Evolutionary conservation across 2,113 vertebrate genomes (phyloP), one percentile per base, ranked within the genome.

Genomic region (Ictalurus punctatus): DNA sequence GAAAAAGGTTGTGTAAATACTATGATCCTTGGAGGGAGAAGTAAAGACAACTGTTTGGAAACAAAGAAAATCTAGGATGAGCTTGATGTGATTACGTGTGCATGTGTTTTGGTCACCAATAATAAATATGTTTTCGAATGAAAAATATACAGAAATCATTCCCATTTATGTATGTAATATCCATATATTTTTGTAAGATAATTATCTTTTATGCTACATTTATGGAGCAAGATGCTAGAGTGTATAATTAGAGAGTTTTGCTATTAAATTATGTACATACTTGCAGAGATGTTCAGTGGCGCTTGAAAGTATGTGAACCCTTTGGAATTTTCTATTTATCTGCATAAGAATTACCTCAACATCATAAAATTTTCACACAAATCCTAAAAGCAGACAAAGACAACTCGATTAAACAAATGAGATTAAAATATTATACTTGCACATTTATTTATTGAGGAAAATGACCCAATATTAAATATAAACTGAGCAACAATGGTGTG

Each of bases 1-100:
- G 9, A 10, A 74, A 56, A 88, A 52, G 5, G 63, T 7, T 88
- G 87, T 73, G 54, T 73, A 88, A 83, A 63, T 58, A 74, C 67
- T 25, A 34, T 44, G 21, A 16, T 54, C 34, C 9, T 27, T 37
- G 14, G 87, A 61, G 87, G 27, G 44, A 73, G 16, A 27, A 56
- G 25, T 52, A 67, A 58, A 69, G 30, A 86, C 25, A 63, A 40
- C 2, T 63, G 21, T 83, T 61, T 61, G 14, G 30, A 61, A 58
- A 30, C 16, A 82, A 58, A 82, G 52, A 21, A 82, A 25, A 83
- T 16, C 4, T 65, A 25, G 6, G 7, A 40, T 63, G 30, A 61
- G 19, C 34, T 37, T 25, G 3, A 37, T 61, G 19, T 23, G 19
- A 23, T 61, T 59, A 37, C 34, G 21, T 61, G 80, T 61, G 56